These are phyloP conservation scores for Boleophthalmus pectinirostris DNA, from an alignment of 2,113 vertebrate species.

Conservation along the genomic window DNA sequence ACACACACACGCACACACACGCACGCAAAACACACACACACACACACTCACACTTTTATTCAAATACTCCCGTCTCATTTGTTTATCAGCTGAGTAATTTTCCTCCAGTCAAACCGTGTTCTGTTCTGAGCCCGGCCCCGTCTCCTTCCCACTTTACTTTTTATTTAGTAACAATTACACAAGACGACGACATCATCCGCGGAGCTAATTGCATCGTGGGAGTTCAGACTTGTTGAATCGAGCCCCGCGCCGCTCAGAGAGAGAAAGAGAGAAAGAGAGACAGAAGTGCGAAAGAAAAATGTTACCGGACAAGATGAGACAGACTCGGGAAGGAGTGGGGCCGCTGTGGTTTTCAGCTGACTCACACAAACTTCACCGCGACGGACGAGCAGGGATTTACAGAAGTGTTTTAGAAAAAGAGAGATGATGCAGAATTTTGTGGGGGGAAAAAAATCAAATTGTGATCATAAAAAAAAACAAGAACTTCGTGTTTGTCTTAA, in stretches of 20 bases:
- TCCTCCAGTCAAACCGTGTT: not conserved
- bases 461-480: no score
- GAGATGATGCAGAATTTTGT: no score
- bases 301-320: constrained; percentile 45
- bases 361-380: not conserved
- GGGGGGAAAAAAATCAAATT: no score
- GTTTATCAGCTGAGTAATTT: not conserved
- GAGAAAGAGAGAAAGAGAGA: not conserved
- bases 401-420: no score
- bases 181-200: not conserved
- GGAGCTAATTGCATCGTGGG: constrained; percentile 2
- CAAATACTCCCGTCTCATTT: not conserved
- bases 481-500: no score
- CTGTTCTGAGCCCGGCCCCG: not conserved
- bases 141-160: not conserved
- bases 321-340: constrained; percentile 20
- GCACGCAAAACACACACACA: no score
- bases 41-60: constrained; percentile 1
- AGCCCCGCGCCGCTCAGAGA: not conserved
- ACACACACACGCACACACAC: no score
- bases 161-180: constrained; percentile 1
- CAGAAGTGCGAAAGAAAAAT: constrained; percentile 40
- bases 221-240: constrained; percentile 51
- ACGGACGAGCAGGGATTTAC: not conserved
- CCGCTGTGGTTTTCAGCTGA: constrained; percentile 4